Base-by-base conservation (phyloP, 2,888 invertebrate genomes). In the Zhuqinia jingwanae region DNA sequence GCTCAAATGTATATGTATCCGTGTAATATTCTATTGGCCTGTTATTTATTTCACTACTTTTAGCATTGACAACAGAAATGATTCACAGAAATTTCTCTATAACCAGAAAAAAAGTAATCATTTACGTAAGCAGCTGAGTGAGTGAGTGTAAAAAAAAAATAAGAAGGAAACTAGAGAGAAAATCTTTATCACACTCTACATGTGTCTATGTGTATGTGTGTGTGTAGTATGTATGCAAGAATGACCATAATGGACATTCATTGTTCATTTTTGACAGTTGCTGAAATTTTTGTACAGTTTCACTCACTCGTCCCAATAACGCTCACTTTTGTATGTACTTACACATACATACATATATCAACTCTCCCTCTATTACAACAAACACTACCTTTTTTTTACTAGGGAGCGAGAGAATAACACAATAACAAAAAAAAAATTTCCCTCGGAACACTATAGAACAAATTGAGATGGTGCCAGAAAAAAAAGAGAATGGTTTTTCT, bases 261-360 rank as follows among this genome's bases (percentile, higher is more conserved):
- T 91, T 90, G 90, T 90, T 91, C 91, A 90, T 90, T 89, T 90
- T 89, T 91, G 90, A 90, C 90, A 83, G 89, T 90, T 87, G 88
- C 90, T 88, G 89, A 91, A 90, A 90, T 87, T 91, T 81, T 90
- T 90, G 88, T 89, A 80, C 68, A 58, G 70, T 85, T 82, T 85
- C 78, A 63, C 68, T 63, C 58, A 50, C 78, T 63, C 65, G 22
- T 65, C 68, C 17, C 1, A 8, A 5, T 50, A 5, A 45, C 68
- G 42, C 22, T 50, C 56, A 42, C 36, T 65, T 30, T 65, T 65
- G 2, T 30, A 65, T 17, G 30, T 65, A 27, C 30, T 65, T 25
- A 36, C 36, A n/a, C n/a, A n/a, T n/a, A n/a, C n/a, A n/a, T n/a
- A n/a, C n/a, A n/a, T n/a, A n/a, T n/a, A n/a, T n/a, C n/a, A n/a